Percentiles rank a stretch among this genome's conserved stretches.
Conservation (phyloP, 2,113 vertebrate species). For the Seriola rivoliana region DNA sequence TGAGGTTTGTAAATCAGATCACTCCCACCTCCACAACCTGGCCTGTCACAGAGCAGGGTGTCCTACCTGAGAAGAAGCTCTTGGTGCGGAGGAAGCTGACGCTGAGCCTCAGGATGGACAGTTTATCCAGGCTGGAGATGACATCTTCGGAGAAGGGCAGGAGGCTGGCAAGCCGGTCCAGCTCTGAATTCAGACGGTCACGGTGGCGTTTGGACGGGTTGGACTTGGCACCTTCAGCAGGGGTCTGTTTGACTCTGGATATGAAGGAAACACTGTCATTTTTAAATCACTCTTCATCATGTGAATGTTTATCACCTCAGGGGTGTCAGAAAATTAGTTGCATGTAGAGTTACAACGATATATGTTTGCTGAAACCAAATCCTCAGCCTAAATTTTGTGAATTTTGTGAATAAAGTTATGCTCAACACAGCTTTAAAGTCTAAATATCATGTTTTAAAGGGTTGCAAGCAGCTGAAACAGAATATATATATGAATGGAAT, state of each 20-base stretch:
- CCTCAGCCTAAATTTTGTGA: no score
- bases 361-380: no score
- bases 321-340: no score
- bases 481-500: no score
- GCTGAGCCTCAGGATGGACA: conserved; percentile 86
- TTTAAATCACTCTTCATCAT: background rate
- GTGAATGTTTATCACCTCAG: background rate
- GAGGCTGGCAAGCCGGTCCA: conserved; percentile 83
- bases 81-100: conserved; percentile 89
- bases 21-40: no score
- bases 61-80: conserved; percentile 85
- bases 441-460: no score
- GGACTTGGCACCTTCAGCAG: conserved; percentile 80
- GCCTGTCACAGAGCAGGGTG: background rate
- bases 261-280: background rate
- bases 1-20: no score
- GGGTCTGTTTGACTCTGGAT: conserved; percentile 59
- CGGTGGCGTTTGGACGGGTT: conserved; percentile 88
- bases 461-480: no score
- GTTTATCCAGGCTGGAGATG: conserved; percentile 85
- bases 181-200: conserved; percentile 86
- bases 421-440: no score
- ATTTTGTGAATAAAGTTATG: no score
- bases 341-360: no score
- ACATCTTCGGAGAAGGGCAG: conserved; percentile 87